phyloP scores from a whole-genome alignment of 2,113 vertebrate species.

The Prionailurus viverrinus region DNA sequence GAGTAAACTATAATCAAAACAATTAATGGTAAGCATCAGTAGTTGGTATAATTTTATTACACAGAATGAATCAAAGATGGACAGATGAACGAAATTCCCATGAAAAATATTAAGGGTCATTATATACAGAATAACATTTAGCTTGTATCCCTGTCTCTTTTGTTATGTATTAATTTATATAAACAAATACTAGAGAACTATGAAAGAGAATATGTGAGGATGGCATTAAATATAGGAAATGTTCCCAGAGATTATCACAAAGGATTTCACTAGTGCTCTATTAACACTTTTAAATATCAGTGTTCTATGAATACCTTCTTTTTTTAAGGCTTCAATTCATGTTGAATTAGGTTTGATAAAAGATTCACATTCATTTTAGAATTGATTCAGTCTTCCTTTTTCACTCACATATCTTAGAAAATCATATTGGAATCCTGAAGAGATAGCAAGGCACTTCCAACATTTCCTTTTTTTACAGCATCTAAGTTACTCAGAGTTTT shows the following conservation, averaged over 20 bases:
- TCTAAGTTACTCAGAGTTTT: slow-evolving; percentile 42
- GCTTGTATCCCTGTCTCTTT: not conserved
- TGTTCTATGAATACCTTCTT: not conserved
- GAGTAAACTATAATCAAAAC: not conserved
- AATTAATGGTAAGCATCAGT: not conserved
- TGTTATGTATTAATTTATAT: not conserved
- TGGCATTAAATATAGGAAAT: not conserved
- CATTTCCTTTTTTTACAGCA: not conserved
- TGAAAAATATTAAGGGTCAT: not conserved
- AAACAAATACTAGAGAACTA: not conserved
- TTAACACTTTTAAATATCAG: not conserved
- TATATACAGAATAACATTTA: not conserved
- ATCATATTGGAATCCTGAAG: not conserved
- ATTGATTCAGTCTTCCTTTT: not conserved
- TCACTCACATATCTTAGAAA: not conserved
- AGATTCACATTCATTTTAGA: not conserved
- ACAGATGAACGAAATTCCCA: not conserved
- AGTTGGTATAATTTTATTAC: not conserved
- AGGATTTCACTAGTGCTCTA: not conserved
- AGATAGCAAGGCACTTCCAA: not conserved
- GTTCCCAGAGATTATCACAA: not conserved
- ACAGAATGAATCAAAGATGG: not conserved
- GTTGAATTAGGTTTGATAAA: not conserved
- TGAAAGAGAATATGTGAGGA: not conserved
- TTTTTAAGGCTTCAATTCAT: not conserved